phyloP scores from a whole-genome alignment of 2,113 vertebrate genomes.

The Crotalus horridus region DNA sequence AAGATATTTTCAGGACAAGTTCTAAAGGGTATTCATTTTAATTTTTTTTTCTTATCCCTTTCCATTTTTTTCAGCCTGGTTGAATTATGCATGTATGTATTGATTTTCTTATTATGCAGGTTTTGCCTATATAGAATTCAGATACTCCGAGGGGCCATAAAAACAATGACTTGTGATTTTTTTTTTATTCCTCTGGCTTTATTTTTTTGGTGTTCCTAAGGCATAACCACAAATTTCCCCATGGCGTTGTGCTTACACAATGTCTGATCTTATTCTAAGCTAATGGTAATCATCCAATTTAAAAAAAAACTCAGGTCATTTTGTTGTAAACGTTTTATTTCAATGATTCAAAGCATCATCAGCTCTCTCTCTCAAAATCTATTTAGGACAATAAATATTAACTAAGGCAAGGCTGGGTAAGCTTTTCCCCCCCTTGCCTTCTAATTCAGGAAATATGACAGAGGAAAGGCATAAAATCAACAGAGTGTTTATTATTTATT shows the following conservation, averaged over 20 bases:
- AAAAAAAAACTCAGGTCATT: not conserved
- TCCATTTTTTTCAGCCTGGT: not conserved
- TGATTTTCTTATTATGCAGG: conserved; percentile 2
- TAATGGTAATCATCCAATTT: not conserved
- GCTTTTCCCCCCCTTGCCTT: not conserved
- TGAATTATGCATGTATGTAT: conserved; percentile 19
- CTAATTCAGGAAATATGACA: not conserved
- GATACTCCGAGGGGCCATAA: not conserved
- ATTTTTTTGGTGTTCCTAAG: not conserved
- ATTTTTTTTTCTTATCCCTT: not conserved
- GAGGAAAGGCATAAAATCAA: not conserved
- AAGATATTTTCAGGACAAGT: conserved; percentile 8
- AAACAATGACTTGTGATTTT: not conserved
- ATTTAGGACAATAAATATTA: not conserved
- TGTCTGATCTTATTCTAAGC: not conserved
- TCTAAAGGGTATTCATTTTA: conserved; percentile 14
- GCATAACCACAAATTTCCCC: not conserved
- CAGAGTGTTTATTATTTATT: not conserved
- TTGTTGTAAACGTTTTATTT: not conserved
- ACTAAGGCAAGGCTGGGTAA: not conserved
- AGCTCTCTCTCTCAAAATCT: not conserved
- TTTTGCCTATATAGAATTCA: not conserved
- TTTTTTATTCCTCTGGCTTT: not conserved
- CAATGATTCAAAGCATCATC: not conserved
- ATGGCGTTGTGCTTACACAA: not conserved